phyloP scores from a whole-genome alignment of 2,113 vertebrate species.

The Rutilus rutilus region DNA sequence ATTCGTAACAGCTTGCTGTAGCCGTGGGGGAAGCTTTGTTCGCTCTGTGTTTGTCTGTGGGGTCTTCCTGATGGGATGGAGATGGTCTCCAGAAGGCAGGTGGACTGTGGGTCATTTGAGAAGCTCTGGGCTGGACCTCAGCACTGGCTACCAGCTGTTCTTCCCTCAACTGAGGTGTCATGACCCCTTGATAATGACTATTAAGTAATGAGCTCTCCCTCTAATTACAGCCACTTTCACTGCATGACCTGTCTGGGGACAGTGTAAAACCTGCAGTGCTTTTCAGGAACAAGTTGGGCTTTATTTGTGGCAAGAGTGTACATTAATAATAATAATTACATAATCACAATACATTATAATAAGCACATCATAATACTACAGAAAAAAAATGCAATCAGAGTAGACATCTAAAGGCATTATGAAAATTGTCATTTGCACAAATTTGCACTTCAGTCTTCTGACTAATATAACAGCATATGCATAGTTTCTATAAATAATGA shows the following conservation, averaged over 20 bases:
- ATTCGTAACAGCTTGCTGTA: slow-evolving; percentile 76
- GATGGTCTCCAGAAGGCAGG: slow-evolving; percentile 47
- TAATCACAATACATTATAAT: background rate
- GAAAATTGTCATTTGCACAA: background rate
- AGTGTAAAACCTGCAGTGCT: background rate
- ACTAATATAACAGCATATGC: background rate
- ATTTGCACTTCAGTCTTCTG: background rate
- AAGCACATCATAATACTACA: too few relatives aligned
- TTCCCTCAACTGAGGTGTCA: slow-evolving; percentile 38
- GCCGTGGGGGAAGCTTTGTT: slow-evolving; percentile 60
- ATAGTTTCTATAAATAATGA: background rate
- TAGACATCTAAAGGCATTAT: background rate
- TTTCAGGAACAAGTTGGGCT: background rate
- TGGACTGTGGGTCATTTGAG: slow-evolving; percentile 49
- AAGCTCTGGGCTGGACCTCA: slow-evolving; percentile 7
- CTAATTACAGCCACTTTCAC: slow-evolving; percentile 55
- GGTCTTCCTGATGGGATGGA: slow-evolving; percentile 51
- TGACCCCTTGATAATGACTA: slow-evolving; percentile 52
- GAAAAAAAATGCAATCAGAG: too few relatives aligned
- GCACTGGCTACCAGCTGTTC: slow-evolving; percentile 53
- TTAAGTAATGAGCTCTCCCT: slow-evolving; percentile 53
- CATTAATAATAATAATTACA: background rate
- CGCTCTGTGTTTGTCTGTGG: slow-evolving; percentile 53
- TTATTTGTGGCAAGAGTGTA: background rate
- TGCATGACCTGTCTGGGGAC: slow-evolving; percentile 11